A percentile compares a stretch with the other conserved stretches of the same genome.
These are phyloP conservation scores for Drosophila prostipennis DNA, from an alignment of 2,888 invertebrate species.

Conservation along the genomic window DNA sequence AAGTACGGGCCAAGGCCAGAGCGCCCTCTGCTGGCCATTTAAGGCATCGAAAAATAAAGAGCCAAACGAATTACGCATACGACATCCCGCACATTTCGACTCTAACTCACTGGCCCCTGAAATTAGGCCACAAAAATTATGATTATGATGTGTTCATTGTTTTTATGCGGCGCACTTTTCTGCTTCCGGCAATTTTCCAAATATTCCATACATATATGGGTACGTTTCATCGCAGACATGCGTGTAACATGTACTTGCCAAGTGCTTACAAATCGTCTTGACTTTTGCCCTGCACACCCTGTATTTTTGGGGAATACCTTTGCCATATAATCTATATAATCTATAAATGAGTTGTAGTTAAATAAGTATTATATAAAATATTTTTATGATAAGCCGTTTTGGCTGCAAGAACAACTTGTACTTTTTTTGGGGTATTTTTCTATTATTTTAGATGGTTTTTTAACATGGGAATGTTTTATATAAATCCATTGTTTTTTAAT, in stretches of 20 bases:
- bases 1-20: conserved; percentile 31
- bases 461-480: too few relatives aligned
- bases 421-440: too few relatives aligned
- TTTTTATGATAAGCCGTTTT: too few relatives aligned
- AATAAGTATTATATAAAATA: too few relatives aligned
- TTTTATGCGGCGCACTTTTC: conserved; percentile 60
- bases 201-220: conserved; percentile 3
- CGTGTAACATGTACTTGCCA: conserved; percentile 54
- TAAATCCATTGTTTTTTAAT: too few relatives aligned
- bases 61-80: background rate
- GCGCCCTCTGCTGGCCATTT: conserved; percentile 6
- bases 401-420: too few relatives aligned
- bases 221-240: conserved; percentile 19
- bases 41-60: conserved; percentile 21
- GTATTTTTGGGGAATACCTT: background rate
- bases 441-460: too few relatives aligned
- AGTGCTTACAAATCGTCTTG: conserved; percentile 67
- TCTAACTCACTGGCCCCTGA: conserved; percentile 38
- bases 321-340: background rate
- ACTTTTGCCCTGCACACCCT: conserved; percentile 10
- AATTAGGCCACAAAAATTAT: conserved; percentile 77
- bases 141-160: conserved; percentile 80
- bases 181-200: conserved; percentile 49
- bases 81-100: conserved; percentile 4
- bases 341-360: too few relatives aligned